A percentile compares a stretch with the other conserved stretches of the same genome.
Evolutionary conservation across 2,888 invertebrate genomes (phyloP).

Genomic region (Nymphalis polychloros): DNA sequence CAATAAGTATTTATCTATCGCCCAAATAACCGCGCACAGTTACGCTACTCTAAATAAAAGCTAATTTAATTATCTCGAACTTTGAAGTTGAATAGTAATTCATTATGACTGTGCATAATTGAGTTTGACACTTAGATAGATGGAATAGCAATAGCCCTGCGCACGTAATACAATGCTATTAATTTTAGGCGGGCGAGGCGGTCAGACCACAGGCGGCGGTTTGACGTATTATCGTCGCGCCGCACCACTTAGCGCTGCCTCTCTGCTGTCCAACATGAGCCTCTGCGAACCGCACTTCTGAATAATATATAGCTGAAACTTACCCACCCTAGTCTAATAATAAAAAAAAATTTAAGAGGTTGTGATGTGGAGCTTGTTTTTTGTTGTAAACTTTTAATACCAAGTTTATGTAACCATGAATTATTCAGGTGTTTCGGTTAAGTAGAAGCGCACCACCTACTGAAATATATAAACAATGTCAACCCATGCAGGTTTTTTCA

Average conservation of each 20-base stretch:
- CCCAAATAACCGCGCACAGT: too few relatives aligned
- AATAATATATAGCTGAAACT: conserved; percentile 25
- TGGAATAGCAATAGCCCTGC: conserved; percentile 12
- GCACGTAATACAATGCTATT: conserved; percentile 45
- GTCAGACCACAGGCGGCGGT: conserved; percentile 60
- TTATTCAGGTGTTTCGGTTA: too few relatives aligned
- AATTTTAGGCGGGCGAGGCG: conserved; percentile 54
- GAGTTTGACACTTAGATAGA: conserved; percentile 5
- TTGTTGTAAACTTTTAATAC: not conserved
- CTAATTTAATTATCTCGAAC: not conserved
- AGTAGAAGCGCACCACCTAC: too few relatives aligned
- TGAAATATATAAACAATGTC: too few relatives aligned
- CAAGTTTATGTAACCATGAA: too few relatives aligned
- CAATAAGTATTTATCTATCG: too few relatives aligned
- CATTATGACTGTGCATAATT: conserved; percentile 9
- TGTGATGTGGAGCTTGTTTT: not conserved
- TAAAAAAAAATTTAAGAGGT: conserved; percentile 7
- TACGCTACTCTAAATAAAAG: too few relatives aligned
- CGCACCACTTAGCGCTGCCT: conserved; percentile 59
- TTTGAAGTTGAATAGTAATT: conserved; percentile 8
- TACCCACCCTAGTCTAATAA: not conserved
- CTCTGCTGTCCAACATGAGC: conserved; percentile 43
- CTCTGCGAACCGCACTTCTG: conserved; percentile 26
- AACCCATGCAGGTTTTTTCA: too few relatives aligned
- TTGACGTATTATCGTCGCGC: conserved; percentile 69